A percentile compares a stretch with the other conserved stretches of the same genome.
Conservation (phyloP, 1,140 invertebrate genomes). For the Pseudomyrmex flavicornis region DNA sequence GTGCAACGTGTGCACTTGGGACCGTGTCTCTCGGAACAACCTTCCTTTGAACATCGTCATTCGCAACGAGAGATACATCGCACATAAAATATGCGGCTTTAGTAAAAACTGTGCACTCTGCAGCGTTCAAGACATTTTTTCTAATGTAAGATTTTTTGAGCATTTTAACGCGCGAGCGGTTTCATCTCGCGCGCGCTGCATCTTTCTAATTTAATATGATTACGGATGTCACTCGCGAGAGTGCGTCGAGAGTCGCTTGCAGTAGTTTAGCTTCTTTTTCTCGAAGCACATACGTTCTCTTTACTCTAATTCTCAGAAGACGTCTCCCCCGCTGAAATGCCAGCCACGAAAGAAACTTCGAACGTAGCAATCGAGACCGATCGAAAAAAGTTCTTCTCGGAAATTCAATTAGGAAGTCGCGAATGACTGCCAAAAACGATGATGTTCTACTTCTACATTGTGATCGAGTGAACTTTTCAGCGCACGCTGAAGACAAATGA, state of each 20-base stretch:
- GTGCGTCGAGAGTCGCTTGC: background rate
- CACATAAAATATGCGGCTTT: too few species aligned
- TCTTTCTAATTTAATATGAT: background rate
- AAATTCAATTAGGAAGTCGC: slow-evolving; percentile 28
- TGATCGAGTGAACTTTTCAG: background rate
- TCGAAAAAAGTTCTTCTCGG: slow-evolving; percentile 18
- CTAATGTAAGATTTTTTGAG: too few species aligned
- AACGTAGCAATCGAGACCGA: background rate
- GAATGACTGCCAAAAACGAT: background rate
- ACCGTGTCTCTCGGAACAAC: too few species aligned
- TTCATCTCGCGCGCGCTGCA: background rate
- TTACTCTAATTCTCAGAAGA: background rate
- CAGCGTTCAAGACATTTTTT: too few species aligned
- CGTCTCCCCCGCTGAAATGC: background rate
- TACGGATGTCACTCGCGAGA: background rate
- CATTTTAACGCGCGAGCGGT: background rate
- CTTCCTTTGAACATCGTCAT: too few species aligned
- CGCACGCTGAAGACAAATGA: background rate
- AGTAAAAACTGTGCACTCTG: too few species aligned
- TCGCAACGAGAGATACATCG: too few species aligned
- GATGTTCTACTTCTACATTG: background rate
- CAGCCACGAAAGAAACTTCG: background rate
- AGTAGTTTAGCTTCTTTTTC: too few species aligned
- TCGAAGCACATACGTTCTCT: background rate
- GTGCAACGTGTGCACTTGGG: too few species aligned